These are phyloP conservation scores for Acropora yongei DNA, from an alignment of 64 coral and sea anemone genomes.

Conservation along the genomic window DNA sequence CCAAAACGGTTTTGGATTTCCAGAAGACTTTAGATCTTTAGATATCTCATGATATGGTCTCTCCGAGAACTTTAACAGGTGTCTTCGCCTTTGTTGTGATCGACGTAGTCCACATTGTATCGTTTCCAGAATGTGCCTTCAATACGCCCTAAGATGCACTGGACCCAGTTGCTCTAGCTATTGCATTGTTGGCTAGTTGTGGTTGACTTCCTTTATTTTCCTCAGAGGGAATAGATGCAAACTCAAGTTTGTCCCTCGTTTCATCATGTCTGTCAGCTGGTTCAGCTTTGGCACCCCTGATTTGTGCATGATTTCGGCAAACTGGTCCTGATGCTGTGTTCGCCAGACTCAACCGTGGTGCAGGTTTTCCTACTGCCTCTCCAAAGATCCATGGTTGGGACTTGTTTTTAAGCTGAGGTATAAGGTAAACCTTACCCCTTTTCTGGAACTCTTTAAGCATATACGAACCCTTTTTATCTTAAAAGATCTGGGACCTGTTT, in stretches of 20 bases:
- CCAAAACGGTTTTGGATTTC: too few relatives aligned
- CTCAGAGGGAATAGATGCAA: not conserved
- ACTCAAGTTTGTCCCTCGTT: not conserved
- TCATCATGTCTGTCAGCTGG: not conserved
- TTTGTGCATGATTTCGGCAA: not conserved
- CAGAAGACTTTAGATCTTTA: too few relatives aligned
- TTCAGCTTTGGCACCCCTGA: not conserved
- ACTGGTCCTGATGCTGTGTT: not conserved
- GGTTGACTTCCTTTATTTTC: not conserved
- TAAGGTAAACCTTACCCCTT: slow-evolving; percentile 2
- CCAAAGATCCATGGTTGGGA: slow-evolving; percentile 13
- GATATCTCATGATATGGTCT: too few relatives aligned
- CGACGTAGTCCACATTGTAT: too few relatives aligned
- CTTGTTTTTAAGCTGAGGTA: not conserved
- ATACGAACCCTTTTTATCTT: not conserved
- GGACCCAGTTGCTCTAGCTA: too few relatives aligned
- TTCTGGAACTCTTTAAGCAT: not conserved
- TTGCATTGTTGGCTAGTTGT: too few relatives aligned
- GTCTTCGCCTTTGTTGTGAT: too few relatives aligned
- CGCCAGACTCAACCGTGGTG: not conserved
- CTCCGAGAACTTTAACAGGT: too few relatives aligned
- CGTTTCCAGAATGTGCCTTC: too few relatives aligned
- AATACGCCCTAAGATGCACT: too few relatives aligned
- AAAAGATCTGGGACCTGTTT: not conserved
- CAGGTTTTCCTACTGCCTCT: slow-evolving; percentile 9